Evolutionary conservation across 2,113 vertebrate genomes (phyloP), one percentile per base, ranked within the genome.

Genomic region (Silurus glanis): DNA sequence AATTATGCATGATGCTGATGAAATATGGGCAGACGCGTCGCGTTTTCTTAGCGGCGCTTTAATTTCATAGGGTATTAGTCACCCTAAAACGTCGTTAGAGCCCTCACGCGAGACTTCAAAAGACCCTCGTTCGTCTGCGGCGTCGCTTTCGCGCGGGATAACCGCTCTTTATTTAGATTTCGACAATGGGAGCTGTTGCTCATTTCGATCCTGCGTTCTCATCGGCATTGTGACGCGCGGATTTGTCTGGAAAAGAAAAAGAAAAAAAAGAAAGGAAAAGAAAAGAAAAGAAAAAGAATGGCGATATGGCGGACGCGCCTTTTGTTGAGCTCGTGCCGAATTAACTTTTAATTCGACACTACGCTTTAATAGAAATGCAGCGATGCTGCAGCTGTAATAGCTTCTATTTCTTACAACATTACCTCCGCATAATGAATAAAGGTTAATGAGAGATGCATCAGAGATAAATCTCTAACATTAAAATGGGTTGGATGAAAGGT

Each of bases 1-100:
- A 93, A 93, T 94, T 94, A 93, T 93, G 89, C 82, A 93, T 91
- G 90, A 92, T 37, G 85, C 83, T 89, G 91, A 91, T 93, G 90
- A 91, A 92, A 93, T 92, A 92, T 90, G 78, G 91, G 89, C 87
- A 87, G 87, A 90, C 90, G 90, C 81, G 90, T 91, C 89, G 89
- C 87, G 90, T 87, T 90, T 87, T 87, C 75, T 85, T 87, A 90
- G 90, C 80, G 19, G 23, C 89, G 84, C 84, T 92, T 91, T 92
- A 89, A 92, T 93, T 90, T 91, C 85, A 89, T 80, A 81, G 88
- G 88, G 87, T 89, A 90, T 93, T 90, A 90, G 80, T 87, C 83
- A 85, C 86, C 89, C 47, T 51, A 83, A 67, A 90, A 90, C 71
- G 76, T 72, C 88, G n/a, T 53, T 76, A 12, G 45, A 55, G 62